Evolutionary conservation across 2,797 vertebrate species (phyloP), one percentile per base, ranked within the genome.

Genomic region (Oceanodroma leucorhoa): DNA sequence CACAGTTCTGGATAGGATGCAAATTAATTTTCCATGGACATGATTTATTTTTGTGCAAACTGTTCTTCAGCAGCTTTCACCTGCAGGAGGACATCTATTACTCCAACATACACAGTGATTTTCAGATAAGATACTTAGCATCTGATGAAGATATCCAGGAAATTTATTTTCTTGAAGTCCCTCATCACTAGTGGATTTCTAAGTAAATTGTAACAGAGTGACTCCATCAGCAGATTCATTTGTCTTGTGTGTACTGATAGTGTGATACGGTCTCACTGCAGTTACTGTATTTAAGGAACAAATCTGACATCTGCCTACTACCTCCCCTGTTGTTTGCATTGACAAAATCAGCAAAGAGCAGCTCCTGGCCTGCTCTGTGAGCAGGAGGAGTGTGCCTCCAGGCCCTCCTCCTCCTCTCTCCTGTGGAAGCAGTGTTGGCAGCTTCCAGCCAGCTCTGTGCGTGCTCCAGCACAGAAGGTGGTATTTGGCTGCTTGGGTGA

Each of bases 1-100:
- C 57, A 83, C 5, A 4, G 17, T 89, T 87, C 69, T 67, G 55
- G 60, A 21, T 65, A 58, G 40, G 19, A 80, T 57, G 34, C 71
- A 70, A 69, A 53, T 62, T 38, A 32, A 12, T 71, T 93, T 93
- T 82, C 55, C 20, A 14, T 50, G 19, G n/a, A 23, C 8, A 2
- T 53, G 22, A 71, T 77, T 87, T 55, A 38, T 81, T 90, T 92
- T 76, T 85, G 32, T 85, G 23, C 22, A 50, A 36, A 83, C 60
- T 53, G 8, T 19, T 95, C 26, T 40, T 90, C 26, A 79, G 34
- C 26, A 76, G 9, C 46, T 90, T 94, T 89, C 24, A 70, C 38
- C 26, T 82, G 34, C 5, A 1, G 40, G 75, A 1, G 40, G 75
- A 45, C 45, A 40, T 38, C n/a, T 87, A 55, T 94, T 76, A n/a